Percentiles rank a stretch among this genome's conserved stretches.
phyloP scores from a whole-genome alignment of 2,113 vertebrate species.

The Atherinomorus stipes region DNA sequence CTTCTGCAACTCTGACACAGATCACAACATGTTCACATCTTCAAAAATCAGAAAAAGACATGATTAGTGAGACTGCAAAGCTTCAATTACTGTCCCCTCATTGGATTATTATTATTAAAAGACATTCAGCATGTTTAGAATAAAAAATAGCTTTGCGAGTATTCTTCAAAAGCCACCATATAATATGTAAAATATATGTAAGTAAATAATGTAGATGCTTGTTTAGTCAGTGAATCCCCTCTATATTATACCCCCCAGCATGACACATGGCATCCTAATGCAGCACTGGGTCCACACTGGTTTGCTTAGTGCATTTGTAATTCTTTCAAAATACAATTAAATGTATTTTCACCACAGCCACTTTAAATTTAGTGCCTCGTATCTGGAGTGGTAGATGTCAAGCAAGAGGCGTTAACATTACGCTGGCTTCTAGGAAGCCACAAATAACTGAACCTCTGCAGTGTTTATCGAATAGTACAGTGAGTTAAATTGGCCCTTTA shows the following conservation, averaged over 20 bases:
- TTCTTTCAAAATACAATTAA: not conserved
- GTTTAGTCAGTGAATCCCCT: constrained; percentile 7
- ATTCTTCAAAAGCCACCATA: not conserved
- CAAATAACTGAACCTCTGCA: too few relatives aligned
- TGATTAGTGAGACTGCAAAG: not conserved
- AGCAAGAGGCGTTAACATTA: too few relatives aligned
- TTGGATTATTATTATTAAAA: not conserved
- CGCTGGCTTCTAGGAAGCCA: too few relatives aligned
- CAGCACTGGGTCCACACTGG: not conserved
- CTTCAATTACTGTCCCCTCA: not conserved
- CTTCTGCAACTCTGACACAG: not conserved
- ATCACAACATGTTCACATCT: not conserved
- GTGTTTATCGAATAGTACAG: not conserved
- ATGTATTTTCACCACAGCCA: not conserved
- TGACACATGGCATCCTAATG: not conserved
- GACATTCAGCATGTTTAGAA: too few relatives aligned
- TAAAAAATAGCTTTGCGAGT: too few relatives aligned
- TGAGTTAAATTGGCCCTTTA: not conserved
- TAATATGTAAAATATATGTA: too few relatives aligned
- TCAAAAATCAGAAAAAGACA: not conserved
- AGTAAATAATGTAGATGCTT: constrained; percentile 7
- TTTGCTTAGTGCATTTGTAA: not conserved
- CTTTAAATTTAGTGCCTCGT: not conserved
- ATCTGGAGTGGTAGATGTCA: not conserved
- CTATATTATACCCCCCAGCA: not conserved